Base-by-base conservation (phyloP, 2,888 invertebrate genomes). In the Alloplasta piceator region DNA sequence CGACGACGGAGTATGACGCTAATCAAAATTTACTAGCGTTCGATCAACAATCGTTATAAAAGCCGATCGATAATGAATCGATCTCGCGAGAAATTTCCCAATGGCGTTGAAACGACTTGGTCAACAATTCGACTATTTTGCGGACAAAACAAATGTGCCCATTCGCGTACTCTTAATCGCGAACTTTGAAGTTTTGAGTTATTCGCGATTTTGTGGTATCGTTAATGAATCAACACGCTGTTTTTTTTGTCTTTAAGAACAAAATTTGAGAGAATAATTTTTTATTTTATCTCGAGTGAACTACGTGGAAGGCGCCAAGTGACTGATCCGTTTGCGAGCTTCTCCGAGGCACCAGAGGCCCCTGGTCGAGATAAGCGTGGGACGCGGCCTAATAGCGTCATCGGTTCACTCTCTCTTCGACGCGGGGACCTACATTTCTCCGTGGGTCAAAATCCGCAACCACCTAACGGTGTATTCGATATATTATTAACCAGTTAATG, bases 341-440 rank as follows among this genome's bases (percentile, higher is more conserved):
- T 41, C 58, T 79, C 71, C 67, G 63, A 74, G 75, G 67, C 58
- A 61, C 43, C 63, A 55, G 75, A 73, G 58, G 71, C 64, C 41
- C 16, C 26, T 26, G 55, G 60, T 61, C 50, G 60, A 74, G 67
- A 82, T 75, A 80, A 83, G 81, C 84, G 87, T 86, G 85, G 88
- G 90, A 80, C 83, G 88, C 80, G 46, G 60, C 67, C 68, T 55
- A 79, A 84, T 72, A 85, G 85, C 88, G 87, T 88, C 88, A 87
- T 82, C 86, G 76, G 80, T 78, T 82, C 85, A 88, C 88, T 86
- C 87, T 87, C 87, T 87, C 88, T 83, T 73, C 64, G 52, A 70
- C 68, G 50, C 55, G 46, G 71, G 67, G 75, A 80, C 82, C 80
- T 85, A 81, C 79, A 81, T 82, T 83, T 80, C 63, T 68, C 63